phyloP scores from a whole-genome alignment of 2,113 vertebrate genomes.

The Dasyprocta punctata region DNA sequence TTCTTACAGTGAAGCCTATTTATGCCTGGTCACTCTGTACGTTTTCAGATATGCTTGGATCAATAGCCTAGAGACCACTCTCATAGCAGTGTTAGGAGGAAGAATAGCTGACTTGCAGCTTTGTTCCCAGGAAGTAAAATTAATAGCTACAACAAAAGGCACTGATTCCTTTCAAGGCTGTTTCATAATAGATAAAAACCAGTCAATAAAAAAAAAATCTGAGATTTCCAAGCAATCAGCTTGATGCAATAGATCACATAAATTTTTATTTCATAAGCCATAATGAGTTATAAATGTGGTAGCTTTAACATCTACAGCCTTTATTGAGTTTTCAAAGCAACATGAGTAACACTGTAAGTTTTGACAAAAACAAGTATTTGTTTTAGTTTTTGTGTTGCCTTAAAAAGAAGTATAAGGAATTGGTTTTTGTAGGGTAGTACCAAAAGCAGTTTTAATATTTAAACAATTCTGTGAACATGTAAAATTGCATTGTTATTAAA shows the following conservation, averaged over 20 bases:
- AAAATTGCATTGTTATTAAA: slow-evolving; percentile 60
- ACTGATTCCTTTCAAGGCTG: slow-evolving; percentile 54
- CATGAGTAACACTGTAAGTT: slow-evolving; percentile 44
- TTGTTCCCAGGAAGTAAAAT: slow-evolving; percentile 63
- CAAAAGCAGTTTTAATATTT: slow-evolving; percentile 64
- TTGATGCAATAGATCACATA: not conserved
- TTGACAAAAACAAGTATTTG: slow-evolving; percentile 40
- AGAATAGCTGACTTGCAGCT: slow-evolving; percentile 52
- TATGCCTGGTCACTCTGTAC: not conserved
- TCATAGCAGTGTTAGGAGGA: not conserved
- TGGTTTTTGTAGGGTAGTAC: slow-evolving; percentile 24
- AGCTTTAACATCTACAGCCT: slow-evolving; percentile 13
- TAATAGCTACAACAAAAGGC: slow-evolving; percentile 52
- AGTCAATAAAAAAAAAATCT: slow-evolving; percentile 42
- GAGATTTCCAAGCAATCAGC: slow-evolving; percentile 21
- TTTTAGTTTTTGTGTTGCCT: slow-evolving; percentile 19
- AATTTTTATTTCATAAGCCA: slow-evolving; percentile 16
- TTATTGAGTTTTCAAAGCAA: slow-evolving; percentile 33
- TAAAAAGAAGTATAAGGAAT: slow-evolving; percentile 47
- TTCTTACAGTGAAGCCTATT: not conserved
- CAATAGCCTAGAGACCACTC: not conserved
- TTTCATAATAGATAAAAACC: slow-evolving; percentile 39
- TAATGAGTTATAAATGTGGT: slow-evolving; percentile 4
- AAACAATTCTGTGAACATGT: slow-evolving; percentile 31
- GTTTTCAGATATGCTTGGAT: slow-evolving; percentile 44